Conservation (phyloP, 2,113 vertebrate genomes). For the Tenrec ecaudatus region DNA sequence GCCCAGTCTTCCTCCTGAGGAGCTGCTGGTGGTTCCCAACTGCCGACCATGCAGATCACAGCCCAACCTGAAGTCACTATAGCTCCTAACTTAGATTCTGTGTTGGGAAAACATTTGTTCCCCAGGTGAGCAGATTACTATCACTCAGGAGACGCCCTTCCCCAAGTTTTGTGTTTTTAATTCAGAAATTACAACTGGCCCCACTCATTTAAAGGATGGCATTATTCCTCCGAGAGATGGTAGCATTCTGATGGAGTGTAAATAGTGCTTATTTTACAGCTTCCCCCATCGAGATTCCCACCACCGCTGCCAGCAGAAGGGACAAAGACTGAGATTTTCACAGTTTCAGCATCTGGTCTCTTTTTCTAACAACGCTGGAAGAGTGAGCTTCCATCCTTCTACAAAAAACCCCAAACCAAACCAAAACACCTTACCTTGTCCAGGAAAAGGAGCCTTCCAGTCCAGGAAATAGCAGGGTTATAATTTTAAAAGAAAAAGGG, state of each 20-base stretch:
- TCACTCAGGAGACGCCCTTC: neutral
- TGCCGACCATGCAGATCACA: too few species aligned
- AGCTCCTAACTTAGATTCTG: neutral
- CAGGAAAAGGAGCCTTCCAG: neutral
- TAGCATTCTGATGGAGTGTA: neutral
- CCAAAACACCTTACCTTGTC: neutral
- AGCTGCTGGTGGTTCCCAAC: too few species aligned
- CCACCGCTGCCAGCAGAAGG: neutral
- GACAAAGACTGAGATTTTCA: neutral
- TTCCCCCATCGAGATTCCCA: neutral
- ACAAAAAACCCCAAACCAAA: neutral
- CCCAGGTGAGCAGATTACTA: neutral
- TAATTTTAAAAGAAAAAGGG: neutral
- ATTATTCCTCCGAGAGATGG: neutral
- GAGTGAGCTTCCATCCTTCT: neutral
- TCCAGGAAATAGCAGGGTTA: neutral
- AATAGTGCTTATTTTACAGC: neutral
- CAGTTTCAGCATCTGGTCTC: neutral
- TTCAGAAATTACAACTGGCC: neutral
- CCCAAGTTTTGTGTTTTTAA: neutral
- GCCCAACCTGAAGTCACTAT: too few species aligned
- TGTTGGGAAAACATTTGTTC: neutral
- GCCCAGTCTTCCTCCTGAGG: too few species aligned
- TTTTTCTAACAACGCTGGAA: neutral
- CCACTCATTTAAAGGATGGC: neutral